Percentiles rank a stretch among this genome's conserved stretches.
phyloP scores from a whole-genome alignment of 2,797 vertebrate genomes.

The Emydoidea blandingii region DNA sequence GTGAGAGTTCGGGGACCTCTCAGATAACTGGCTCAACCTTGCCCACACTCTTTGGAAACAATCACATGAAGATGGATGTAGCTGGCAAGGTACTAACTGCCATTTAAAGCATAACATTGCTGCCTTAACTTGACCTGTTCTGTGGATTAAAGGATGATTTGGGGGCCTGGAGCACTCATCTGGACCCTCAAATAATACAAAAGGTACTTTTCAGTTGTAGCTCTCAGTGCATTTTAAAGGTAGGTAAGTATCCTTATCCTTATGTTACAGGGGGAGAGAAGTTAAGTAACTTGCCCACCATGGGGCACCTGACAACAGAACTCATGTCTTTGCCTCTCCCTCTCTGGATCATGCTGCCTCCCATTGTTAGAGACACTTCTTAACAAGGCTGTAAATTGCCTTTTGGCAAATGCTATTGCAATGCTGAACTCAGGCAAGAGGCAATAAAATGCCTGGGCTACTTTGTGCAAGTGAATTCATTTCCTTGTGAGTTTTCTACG shows the following conservation, averaged over 20 bases:
- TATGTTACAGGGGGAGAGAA: neutral
- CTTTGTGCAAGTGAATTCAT: neutral
- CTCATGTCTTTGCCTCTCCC: neutral
- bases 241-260: constrained; percentile 1
- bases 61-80: constrained; percentile 92
- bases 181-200: neutral
- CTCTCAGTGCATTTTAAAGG: neutral
- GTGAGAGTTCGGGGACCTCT: constrained; percentile 86
- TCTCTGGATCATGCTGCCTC: neutral
- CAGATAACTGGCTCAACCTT: constrained; percentile 78
- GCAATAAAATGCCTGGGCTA: neutral
- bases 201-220: neutral
- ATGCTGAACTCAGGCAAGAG: neutral
- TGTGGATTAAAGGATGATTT: neutral
- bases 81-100: constrained; percentile 89
- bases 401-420: neutral
- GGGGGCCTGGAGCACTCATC: neutral
- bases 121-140: neutral
- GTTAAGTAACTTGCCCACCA: neutral
- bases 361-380: neutral
- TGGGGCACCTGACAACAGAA: neutral
- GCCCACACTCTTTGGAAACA: constrained; percentile 90
- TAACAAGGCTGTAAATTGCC: neutral
- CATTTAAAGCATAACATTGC: neutral
- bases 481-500: neutral